Evolutionary conservation across 2,888 invertebrate genomes (phyloP).

Genomic region (Linnaemya tessellans): DNA sequence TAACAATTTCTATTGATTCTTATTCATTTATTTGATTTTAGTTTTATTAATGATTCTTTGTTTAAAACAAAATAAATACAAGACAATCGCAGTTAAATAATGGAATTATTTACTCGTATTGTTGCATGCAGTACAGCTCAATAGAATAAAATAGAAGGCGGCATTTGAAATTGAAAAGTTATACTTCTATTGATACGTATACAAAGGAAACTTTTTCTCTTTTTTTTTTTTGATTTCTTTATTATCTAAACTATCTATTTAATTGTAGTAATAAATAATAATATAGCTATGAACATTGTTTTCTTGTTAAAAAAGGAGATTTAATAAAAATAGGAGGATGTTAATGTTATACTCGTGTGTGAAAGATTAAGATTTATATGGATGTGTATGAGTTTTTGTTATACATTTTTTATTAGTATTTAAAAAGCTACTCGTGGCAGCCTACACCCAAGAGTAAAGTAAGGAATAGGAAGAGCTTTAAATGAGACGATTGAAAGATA

Average conservation of each 20-base stretch:
- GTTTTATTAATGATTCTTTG: conserved; percentile 43
- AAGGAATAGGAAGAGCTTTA: background rate
- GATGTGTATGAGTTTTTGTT: too few species aligned
- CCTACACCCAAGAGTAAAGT: background rate
- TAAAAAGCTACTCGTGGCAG: background rate
- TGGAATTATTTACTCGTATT: conserved; percentile 2
- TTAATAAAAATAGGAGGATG: background rate
- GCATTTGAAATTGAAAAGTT: conserved; percentile 47
- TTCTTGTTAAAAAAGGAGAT: conserved; percentile 19
- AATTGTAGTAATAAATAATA: conserved; percentile 37
- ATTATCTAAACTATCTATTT: conserved; percentile 65
- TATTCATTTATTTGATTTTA: conserved; percentile 43
- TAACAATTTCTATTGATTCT: conserved; percentile 56
- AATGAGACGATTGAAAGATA: background rate
- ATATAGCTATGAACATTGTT: conserved; percentile 47
- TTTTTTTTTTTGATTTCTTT: conserved; percentile 51
- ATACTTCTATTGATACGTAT: conserved; percentile 60
- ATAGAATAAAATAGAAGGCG: conserved; percentile 18
- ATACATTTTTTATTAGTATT: background rate
- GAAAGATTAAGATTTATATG: too few species aligned
- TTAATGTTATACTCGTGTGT: background rate
- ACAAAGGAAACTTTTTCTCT: conserved; percentile 47
- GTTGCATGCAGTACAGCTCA: conserved; percentile 1
- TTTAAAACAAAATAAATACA: conserved; percentile 47
- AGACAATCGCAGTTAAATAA: conserved; percentile 5